A percentile compares a stretch with the other conserved stretches of the same genome.
Conservation (phyloP, 2,113 vertebrate species). For the Mesitornis unicolor region DNA sequence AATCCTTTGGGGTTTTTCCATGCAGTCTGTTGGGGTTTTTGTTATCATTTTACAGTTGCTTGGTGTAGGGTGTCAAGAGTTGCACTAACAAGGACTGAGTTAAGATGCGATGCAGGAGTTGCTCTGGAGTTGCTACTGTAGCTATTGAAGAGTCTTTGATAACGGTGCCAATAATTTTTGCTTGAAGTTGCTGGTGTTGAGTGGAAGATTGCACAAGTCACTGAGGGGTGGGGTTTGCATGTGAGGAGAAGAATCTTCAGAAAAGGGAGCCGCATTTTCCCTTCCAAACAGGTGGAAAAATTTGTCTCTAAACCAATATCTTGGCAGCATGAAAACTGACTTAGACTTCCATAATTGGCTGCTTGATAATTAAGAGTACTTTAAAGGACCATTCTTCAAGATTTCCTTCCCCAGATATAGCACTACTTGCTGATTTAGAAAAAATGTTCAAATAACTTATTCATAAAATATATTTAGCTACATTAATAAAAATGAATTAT, state of each 20-base stretch:
- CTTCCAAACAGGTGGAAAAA: not conserved
- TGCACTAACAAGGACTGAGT: not conserved
- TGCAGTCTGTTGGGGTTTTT: not conserved
- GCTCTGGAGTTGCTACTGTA: not conserved
- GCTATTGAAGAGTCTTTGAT: not conserved
- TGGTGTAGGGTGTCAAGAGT: not conserved
- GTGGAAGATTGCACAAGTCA: not conserved
- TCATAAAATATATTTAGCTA: constrained; percentile 33
- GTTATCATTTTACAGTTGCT: not conserved
- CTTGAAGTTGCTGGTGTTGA: not conserved
- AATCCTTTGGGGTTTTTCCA: not conserved
- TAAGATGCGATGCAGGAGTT: not conserved
- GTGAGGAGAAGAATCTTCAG: not conserved
- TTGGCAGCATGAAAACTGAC: not conserved
- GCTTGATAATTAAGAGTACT: not conserved
- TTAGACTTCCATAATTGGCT: not conserved
- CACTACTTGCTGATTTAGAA: not conserved
- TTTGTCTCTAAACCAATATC: not conserved
- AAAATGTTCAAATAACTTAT: constrained; percentile 5
- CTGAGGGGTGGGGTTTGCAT: not conserved
- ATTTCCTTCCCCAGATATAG: not conserved
- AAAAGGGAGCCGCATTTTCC: not conserved
- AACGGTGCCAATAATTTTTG: not conserved
- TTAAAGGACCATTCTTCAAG: not conserved
- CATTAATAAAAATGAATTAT: not conserved